Evolutionary conservation across 2,113 vertebrate species (phyloP).

Genomic region (Pelobates fuscus): DNA sequence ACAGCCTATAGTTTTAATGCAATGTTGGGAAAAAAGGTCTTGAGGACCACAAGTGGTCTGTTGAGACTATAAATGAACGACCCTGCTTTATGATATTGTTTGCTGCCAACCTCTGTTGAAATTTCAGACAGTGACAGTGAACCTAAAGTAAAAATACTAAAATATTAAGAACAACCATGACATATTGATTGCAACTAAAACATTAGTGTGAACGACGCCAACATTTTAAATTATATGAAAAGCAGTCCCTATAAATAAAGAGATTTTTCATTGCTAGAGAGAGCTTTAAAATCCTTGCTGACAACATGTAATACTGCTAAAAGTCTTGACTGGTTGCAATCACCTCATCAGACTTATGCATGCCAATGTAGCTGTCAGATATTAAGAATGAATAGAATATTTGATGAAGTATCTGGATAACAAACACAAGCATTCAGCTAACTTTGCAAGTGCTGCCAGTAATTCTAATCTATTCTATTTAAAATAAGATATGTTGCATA

Average conservation of each 20-base stretch:
- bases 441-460: background rate
- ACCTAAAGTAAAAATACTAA: background rate
- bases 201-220: background rate
- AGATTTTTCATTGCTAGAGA: background rate
- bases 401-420: background rate
- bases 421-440: background rate
- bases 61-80: too few species aligned
- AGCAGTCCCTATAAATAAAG: background rate
- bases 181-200: background rate
- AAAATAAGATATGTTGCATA: background rate
- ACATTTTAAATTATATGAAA: background rate
- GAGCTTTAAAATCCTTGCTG: background rate
- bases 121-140: too few species aligned
- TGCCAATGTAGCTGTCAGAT: conserved; percentile 1
- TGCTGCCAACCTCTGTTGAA: too few species aligned
- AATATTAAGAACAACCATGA: background rate
- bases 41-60: too few species aligned
- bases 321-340: background rate
- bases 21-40: too few species aligned
- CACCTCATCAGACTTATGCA: background rate
- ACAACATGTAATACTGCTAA: background rate
- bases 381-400: background rate
- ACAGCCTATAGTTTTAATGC: too few species aligned
- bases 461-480: background rate
- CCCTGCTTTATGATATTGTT: too few species aligned